A percentile compares a stretch with the other conserved stretches of the same genome.
These are phyloP conservation scores for Phataginus tricuspis DNA, from an alignment of 2,797 vertebrate species.

Conservation along the genomic window DNA sequence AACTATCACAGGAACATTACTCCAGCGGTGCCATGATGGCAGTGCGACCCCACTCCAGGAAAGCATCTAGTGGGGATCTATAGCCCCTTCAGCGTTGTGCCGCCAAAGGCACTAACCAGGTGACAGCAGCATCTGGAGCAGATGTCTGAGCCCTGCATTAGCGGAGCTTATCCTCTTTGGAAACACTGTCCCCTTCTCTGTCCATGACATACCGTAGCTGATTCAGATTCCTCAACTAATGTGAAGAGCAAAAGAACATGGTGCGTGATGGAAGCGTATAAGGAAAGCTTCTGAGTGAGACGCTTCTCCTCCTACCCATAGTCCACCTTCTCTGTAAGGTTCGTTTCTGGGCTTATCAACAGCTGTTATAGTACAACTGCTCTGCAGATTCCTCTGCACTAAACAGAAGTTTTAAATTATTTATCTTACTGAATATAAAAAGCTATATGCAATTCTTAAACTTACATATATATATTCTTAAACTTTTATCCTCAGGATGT, in stretches of 20 bases:
- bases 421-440: background rate
- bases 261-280: background rate
- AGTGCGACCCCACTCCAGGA: background rate
- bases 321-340: background rate
- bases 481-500: background rate
- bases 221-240: background rate
- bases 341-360: background rate
- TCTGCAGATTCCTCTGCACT: background rate
- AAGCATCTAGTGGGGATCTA: background rate
- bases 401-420: background rate
- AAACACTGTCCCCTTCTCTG: background rate
- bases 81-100: fast-evolving
- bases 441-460: background rate
- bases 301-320: background rate
- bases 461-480: background rate
- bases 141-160: background rate
- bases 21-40: fast-evolving
- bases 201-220: background rate
- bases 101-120: background rate
- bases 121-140: background rate
- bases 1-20: background rate
- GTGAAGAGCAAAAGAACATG: background rate
- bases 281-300: background rate
- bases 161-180: background rate
- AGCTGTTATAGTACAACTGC: background rate